Base-by-base conservation (phyloP, 2,888 invertebrate genomes). In the Ormyrus pomaceus region DNA sequence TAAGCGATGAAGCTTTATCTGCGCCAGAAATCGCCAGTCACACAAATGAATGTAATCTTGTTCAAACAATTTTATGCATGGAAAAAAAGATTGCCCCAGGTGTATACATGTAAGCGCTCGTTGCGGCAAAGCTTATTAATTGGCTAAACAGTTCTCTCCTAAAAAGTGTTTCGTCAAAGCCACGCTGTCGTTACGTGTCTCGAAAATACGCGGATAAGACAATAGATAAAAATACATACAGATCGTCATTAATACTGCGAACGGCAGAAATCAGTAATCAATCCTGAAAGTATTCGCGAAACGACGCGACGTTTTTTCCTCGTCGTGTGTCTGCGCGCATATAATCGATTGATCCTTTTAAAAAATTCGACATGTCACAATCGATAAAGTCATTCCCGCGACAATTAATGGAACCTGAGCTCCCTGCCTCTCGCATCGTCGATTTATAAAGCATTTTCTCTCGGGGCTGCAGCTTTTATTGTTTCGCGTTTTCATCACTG, bases 261-360 rank as follows among this genome's bases (percentile, higher is more conserved):
- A 1, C 34, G 34, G 4, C 34, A 34, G 34, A 34, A 34, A 34
- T 34, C 34, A 34, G 34, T 34, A 4, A 34, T 34, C 34, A 34
- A 4, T 34, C 34, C 34, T 3, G 34, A 34, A 34, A 34, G 34
- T 34, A 34, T 34, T 34, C 34, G 34, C 34, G 0, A 3, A 34
- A 0, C 3, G 34, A 34, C 34, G 34, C 34, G 34, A 3, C 4
- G 4, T 4, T 34, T 4, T 34, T 34, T 34, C 34, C 34, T 34
- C 34, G 34, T 34, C 34, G 34, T 34, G 34, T 34, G 34, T 34
- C 34, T 3, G 34, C 34, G 34, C 34, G 34, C 34, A 2, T 19
- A 19, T 2, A 53, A 53, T 72, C 72, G 72, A 62, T 72, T 72
- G 58, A 34, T 53, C 61, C 55, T 56, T 62, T 53, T 55, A 62